phyloP scores from a whole-genome alignment of 2,888 invertebrate genomes.

The Periphyllus acericola region DNA sequence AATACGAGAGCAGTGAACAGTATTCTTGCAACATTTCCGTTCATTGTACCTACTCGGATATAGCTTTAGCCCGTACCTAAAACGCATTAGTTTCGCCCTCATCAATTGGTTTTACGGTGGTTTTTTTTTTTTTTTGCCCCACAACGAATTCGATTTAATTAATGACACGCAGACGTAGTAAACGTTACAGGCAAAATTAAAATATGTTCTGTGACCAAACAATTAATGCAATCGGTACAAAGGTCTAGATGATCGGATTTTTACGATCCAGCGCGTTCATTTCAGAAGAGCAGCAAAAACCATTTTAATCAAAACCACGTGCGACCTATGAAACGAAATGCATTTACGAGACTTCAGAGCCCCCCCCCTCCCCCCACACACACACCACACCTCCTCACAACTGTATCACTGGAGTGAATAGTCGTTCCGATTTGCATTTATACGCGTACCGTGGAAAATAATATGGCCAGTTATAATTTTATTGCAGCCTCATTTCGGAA shows the following conservation, averaged over 20 bases:
- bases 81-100: background rate
- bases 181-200: too few species aligned
- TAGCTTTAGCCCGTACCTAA: too few species aligned
- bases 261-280: background rate
- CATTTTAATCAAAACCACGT: background rate
- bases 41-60: too few species aligned
- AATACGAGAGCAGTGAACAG: too few species aligned
- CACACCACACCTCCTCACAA: too few species aligned
- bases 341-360: background rate
- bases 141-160: background rate
- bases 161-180: too few species aligned
- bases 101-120: background rate
- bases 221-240: background rate
- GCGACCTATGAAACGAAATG: background rate
- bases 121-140: background rate
- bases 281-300: background rate
- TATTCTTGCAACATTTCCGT: too few species aligned
- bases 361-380: too few species aligned
- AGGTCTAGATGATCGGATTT: background rate
- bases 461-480: slow-evolving; percentile 26
- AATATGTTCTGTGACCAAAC: too few species aligned
- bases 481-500: background rate
- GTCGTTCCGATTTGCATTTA: slow-evolving; percentile 9
- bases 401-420: too few species aligned
- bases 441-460: background rate